Conservation (phyloP, 2,113 vertebrate species). For the Hippocampus abdominalis region DNA sequence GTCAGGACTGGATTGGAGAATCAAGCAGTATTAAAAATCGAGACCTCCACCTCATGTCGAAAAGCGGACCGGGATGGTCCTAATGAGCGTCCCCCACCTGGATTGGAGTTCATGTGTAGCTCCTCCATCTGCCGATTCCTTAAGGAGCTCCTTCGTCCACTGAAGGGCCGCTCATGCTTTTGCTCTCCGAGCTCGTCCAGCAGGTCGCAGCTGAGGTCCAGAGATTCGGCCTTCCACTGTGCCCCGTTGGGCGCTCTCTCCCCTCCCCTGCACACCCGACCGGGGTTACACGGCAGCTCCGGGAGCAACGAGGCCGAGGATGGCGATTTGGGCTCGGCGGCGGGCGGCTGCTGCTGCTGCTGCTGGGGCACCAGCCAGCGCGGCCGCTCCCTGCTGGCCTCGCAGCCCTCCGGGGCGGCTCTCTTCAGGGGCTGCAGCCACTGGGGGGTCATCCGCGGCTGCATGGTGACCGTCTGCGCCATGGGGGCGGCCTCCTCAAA, state of each 20-base stretch:
- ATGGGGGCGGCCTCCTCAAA: constrained; percentile 36
- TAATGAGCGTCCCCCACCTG: constrained; percentile 31
- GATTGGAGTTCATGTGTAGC: constrained; percentile 34
- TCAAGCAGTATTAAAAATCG: too few species aligned
- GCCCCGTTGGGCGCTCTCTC: constrained; percentile 42
- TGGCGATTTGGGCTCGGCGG: constrained; percentile 40
- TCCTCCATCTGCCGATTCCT: constrained; percentile 45
- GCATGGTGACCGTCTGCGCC: constrained; percentile 70
- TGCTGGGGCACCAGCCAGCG: constrained; percentile 75
- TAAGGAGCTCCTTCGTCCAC: constrained; percentile 77
- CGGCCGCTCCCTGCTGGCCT: constrained; percentile 58
- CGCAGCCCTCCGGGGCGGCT: constrained; percentile 47
- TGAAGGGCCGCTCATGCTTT: constrained; percentile 64
- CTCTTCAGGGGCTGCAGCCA: constrained; percentile 77
- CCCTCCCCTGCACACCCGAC: constrained; percentile 50
- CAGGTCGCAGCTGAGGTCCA: constrained; percentile 63
- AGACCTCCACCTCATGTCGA: neutral
- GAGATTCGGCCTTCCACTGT: constrained; percentile 53
- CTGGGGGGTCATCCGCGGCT: constrained; percentile 69
- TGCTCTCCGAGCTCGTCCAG: constrained; percentile 59
- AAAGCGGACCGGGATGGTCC: neutral
- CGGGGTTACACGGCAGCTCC: constrained; percentile 55
- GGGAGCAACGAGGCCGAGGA: constrained; percentile 46
- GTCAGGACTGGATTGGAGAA: too few species aligned
- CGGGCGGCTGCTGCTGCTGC: constrained; percentile 48